Conservation (phyloP, 1,140 invertebrate species). For the Trinorchestia longiramus region DNA sequence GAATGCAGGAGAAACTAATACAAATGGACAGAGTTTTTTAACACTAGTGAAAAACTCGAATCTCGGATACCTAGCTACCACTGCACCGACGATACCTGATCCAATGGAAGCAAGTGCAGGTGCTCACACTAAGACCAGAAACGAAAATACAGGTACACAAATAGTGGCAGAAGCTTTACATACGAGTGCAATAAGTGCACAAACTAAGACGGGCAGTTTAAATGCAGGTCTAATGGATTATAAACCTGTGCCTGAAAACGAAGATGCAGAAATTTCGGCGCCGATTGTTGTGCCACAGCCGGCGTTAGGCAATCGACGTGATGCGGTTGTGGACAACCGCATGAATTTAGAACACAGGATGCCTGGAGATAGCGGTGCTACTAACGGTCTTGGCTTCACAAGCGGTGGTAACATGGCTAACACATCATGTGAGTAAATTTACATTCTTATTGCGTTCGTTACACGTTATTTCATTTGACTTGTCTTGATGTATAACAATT, state of each 20-base stretch:
- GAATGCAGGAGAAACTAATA: not conserved
- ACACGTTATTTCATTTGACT: too few species aligned
- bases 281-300: not conserved
- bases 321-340: not conserved
- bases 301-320: not conserved
- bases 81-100: not conserved
- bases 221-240: not conserved
- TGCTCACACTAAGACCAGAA: too few species aligned
- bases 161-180: not conserved
- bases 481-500: too few species aligned
- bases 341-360: not conserved
- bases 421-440: too few species aligned
- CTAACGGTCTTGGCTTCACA: not conserved
- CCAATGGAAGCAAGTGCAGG: not conserved
- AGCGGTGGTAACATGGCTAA: not conserved
- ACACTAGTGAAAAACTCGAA: not conserved
- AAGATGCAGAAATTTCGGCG: not conserved
- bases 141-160: not conserved
- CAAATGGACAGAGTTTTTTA: not conserved
- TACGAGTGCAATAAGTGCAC: not conserved
- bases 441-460: too few species aligned
- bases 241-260: too few species aligned
- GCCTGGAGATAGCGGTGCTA: not conserved
- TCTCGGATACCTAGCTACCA: not conserved
- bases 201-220: not conserved